phyloP scores from a whole-genome alignment of 1,140 invertebrate species.

The Hylaeus anthracinus region DNA sequence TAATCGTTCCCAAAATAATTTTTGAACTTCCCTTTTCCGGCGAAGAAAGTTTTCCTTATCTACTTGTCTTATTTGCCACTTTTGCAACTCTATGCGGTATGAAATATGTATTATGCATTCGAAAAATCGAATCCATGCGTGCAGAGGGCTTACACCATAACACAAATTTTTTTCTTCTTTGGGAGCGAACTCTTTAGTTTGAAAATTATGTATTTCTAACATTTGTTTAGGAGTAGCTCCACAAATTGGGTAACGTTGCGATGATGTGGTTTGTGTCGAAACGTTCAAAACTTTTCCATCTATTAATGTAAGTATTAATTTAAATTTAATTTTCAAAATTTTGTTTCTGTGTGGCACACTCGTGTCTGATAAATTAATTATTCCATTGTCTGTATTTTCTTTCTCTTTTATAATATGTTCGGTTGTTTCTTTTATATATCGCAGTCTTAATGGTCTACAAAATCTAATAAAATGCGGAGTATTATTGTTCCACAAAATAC shows the following conservation, averaged over 20 bases:
- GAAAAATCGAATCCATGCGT: constrained; percentile 22
- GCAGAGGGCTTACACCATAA: constrained; percentile 9
- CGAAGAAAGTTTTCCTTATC: not conserved
- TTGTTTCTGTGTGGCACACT: too few relatives aligned
- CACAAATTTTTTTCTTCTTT: not conserved
- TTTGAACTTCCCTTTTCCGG: constrained; percentile 2
- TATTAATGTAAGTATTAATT: constrained; percentile 4
- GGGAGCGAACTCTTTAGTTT: not conserved
- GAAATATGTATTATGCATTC: constrained; percentile 16
- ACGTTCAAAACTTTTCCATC: constrained; percentile 19
- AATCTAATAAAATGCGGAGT: too few relatives aligned
- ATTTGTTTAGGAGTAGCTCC: constrained; percentile 13
- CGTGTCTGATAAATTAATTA: too few relatives aligned
- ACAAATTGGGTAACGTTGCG: constrained; percentile 2
- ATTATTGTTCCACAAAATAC: too few relatives aligned
- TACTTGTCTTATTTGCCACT: not conserved
- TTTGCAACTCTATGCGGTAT: not conserved
- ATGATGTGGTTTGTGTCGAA: constrained; percentile 1
- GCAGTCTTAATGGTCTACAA: too few relatives aligned
- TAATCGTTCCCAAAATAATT: constrained; percentile 9
- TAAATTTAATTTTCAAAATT: not conserved
- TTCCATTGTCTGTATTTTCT: too few relatives aligned
- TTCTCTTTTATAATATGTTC: too few relatives aligned
- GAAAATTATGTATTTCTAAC: constrained; percentile 9
- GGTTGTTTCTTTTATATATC: too few relatives aligned